Evolutionary conservation across 2,888 invertebrate genomes (phyloP).

Genomic region (Platerodrilus igneus): DNA sequence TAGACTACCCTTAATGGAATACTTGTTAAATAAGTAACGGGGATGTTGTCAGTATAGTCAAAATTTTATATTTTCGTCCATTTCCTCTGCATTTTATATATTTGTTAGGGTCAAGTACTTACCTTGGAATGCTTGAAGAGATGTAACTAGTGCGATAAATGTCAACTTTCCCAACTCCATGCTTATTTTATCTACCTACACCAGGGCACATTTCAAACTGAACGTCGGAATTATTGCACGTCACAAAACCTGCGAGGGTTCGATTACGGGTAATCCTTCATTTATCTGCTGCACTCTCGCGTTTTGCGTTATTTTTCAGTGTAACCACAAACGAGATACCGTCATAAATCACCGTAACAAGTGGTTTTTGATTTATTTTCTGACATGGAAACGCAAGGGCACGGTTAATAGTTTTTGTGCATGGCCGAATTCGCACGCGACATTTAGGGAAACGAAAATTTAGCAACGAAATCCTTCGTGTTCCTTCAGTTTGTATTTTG

Average conservation of each 20-base stretch:
- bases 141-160: constrained; percentile 21
- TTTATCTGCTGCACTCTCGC: constrained; percentile 22
- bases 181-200: constrained; percentile 15
- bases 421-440: constrained; percentile 17
- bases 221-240: constrained; percentile 11
- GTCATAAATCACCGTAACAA: constrained; percentile 36
- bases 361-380: constrained; percentile 34
- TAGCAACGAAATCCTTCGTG: constrained; percentile 15
- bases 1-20: too few relatives aligned
- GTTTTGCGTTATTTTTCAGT: too few relatives aligned
- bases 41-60: too few relatives aligned
- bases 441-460: constrained; percentile 16
- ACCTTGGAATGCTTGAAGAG: constrained; percentile 27
- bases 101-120: too few relatives aligned
- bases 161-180: constrained; percentile 14
- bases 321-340: constrained; percentile 23
- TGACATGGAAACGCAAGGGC: constrained; percentile 24
- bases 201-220: constrained; percentile 15
- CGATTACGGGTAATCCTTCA: constrained; percentile 11
- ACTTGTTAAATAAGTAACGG: too few relatives aligned
- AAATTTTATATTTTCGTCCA: too few relatives aligned
- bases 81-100: too few relatives aligned
- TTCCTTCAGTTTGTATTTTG: too few relatives aligned
- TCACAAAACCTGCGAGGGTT: constrained; percentile 9
- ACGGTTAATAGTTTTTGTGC: constrained; percentile 24